These are phyloP conservation scores for Saccostrea glomerata DNA, from an alignment of 1,140 invertebrate genomes.

Conservation along the genomic window DNA sequence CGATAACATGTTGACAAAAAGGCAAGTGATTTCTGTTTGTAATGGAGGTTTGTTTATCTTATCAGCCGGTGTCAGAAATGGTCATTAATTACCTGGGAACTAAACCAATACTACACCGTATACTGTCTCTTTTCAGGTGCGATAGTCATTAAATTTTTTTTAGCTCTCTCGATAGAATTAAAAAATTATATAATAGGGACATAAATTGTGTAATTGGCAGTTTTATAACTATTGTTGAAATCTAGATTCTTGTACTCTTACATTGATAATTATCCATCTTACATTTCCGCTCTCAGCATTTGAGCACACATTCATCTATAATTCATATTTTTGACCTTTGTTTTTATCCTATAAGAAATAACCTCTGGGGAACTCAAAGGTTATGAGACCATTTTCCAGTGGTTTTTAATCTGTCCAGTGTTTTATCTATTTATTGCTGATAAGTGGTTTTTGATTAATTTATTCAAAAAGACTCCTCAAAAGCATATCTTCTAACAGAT, in stretches of 20 bases:
- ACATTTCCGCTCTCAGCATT: too few species aligned
- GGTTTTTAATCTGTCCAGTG: neutral
- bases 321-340: too few species aligned
- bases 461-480: neutral
- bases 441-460: neutral
- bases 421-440: constrained; percentile 12
- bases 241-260: neutral
- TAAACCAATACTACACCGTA: constrained; percentile 15
- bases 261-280: too few species aligned
- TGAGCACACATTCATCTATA: too few species aligned
- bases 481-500: neutral
- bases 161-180: constrained; percentile 9
- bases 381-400: neutral
- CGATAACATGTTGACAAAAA: constrained; percentile 34
- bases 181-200: neutral
- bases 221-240: constrained; percentile 29
- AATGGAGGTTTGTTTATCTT: constrained; percentile 36
- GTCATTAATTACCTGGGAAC: constrained; percentile 35
- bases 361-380: too few species aligned
- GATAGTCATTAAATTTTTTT: neutral
- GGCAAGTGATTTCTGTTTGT: constrained; percentile 36
- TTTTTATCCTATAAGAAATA: too few species aligned
- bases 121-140: constrained; percentile 14
- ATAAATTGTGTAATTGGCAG: constrained; percentile 31
- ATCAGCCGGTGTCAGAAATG: neutral